A percentile compares a stretch with the other conserved stretches of the same genome.
These are phyloP conservation scores for Trachelus iudaicus DNA, from an alignment of 2,888 invertebrate species.

Conservation along the genomic window DNA sequence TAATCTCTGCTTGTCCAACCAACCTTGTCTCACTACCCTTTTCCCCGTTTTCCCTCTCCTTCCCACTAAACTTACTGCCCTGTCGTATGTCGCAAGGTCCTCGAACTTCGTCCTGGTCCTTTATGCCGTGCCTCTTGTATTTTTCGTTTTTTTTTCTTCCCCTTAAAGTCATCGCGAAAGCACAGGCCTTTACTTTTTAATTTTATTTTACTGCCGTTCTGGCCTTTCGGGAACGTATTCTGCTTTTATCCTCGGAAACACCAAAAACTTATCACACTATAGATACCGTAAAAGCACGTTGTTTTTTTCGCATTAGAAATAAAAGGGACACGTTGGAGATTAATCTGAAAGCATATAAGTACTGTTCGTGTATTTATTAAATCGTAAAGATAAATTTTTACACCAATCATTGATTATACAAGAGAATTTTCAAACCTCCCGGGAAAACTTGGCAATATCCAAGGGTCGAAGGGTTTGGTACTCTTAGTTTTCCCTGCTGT, in stretches of 20 bases:
- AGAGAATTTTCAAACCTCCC: background rate
- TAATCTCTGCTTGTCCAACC: constrained; percentile 47
- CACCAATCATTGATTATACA: background rate
- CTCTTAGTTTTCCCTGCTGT: background rate
- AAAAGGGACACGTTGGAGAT: background rate
- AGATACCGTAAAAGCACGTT: background rate
- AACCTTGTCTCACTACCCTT: constrained; percentile 28
- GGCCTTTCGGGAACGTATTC: background rate
- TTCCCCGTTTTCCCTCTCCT: constrained; percentile 11
- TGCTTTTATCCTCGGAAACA: background rate
- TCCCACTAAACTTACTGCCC: background rate
- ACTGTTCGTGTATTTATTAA: background rate
- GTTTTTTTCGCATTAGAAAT: background rate
- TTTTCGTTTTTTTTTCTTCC: constrained; percentile 2
- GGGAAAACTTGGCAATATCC: background rate
- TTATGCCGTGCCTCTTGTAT: constrained; percentile 11
- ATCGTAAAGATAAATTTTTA: background rate
- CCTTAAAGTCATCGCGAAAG: background rate
- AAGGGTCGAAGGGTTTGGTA: background rate
- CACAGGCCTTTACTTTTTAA: background rate
- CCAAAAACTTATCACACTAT: background rate
- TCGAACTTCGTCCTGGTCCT: background rate
- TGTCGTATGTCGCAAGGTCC: background rate
- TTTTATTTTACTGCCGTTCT: background rate
- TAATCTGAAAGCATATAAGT: background rate